These are phyloP conservation scores for Uropsilus gracilis DNA, from an alignment of 2,113 vertebrate genomes.

Conservation along the genomic window DNA sequence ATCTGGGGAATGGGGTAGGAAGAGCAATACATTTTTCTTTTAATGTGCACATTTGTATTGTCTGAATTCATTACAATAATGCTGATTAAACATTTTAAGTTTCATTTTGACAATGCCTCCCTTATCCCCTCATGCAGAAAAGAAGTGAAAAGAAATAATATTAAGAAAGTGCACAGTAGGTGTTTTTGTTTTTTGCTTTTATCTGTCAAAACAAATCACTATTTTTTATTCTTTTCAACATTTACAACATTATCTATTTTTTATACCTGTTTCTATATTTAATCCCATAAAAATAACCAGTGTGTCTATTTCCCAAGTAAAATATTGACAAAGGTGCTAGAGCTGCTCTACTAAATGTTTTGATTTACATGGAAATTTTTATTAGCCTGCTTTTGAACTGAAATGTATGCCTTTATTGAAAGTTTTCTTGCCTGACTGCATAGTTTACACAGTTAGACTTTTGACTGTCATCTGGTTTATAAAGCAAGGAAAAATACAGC, in stretches of 20 bases:
- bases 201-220: not conserved
- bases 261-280: not conserved
- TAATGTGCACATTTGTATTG: not conserved
- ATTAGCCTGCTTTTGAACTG: slow-evolving; percentile 22
- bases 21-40: not conserved
- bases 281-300: not conserved
- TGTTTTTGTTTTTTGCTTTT: not conserved
- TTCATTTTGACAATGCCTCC: not conserved
- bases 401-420: not conserved
- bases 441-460: not conserved
- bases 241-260: not conserved
- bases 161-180: not conserved
- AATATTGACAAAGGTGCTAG: not conserved
- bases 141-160: not conserved
- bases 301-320: not conserved
- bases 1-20: not conserved
- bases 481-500: slow-evolving; percentile 59
- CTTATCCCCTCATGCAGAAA: not conserved
- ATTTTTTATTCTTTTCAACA: not conserved
- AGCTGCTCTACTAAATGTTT: slow-evolving; percentile 42
- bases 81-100: not conserved
- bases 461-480: not conserved
- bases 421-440: not conserved
- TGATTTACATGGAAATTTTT: slow-evolving; percentile 33
- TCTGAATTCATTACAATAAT: not conserved